Conservation (phyloP, 2,113 vertebrate genomes). For the Sterrhoptilus dennistouni region DNA sequence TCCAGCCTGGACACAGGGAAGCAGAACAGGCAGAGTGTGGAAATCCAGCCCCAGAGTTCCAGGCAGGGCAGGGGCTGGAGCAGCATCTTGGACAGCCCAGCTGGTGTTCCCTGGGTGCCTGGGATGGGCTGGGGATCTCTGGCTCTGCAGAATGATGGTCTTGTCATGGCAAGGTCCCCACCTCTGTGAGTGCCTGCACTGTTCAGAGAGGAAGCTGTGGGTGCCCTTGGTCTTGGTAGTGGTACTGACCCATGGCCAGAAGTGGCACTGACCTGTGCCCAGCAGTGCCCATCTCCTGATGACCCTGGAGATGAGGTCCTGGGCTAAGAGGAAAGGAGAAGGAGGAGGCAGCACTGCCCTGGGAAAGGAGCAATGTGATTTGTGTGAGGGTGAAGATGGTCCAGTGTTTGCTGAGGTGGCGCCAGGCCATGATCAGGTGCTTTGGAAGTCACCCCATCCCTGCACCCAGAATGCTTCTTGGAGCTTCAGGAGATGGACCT, state of each 20-base stretch:
- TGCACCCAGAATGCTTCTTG: not conserved
- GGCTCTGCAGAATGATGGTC: not conserved
- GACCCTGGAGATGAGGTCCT: not conserved
- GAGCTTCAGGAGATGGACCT: not conserved
- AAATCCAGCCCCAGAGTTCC: not conserved
- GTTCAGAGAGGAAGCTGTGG: not conserved
- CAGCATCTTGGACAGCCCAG: not conserved
- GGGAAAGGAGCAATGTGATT: not conserved
- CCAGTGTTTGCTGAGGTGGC: not conserved
- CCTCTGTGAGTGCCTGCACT: not conserved
- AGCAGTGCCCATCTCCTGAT: not conserved
- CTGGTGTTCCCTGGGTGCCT: not conserved
- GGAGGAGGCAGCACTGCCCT: not conserved
- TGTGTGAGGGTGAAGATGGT: not conserved
- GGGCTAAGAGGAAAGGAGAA: not conserved
- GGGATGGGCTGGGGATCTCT: not conserved
- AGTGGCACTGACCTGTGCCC: not conserved
- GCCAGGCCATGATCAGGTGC: not conserved
- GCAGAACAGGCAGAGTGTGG: not conserved
- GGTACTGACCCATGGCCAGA: not conserved
- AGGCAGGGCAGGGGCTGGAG: not conserved
- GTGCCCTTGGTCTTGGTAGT: not conserved
- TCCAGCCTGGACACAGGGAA: slow-evolving; percentile 7
- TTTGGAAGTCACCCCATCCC: not conserved
- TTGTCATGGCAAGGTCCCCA: not conserved